phyloP scores from a whole-genome alignment of 2,888 invertebrate species.

The Epicampocera succincta region DNA sequence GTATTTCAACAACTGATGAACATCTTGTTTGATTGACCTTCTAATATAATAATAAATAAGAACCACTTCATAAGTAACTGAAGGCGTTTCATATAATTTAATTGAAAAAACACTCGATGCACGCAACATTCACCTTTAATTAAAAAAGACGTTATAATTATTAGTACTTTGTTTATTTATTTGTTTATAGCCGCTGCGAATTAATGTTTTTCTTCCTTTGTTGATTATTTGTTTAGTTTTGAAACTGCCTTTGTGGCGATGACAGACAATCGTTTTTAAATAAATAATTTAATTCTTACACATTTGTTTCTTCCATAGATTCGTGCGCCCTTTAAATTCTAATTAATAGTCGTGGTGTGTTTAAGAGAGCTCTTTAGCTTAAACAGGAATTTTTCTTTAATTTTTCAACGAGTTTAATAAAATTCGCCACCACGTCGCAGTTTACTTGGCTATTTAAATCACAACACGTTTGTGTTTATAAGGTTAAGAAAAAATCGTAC shows the following conservation, averaged over 20 bases:
- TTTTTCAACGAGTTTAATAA: constrained; percentile 72
- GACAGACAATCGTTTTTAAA: constrained; percentile 5
- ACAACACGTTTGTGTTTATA: constrained; percentile 79
- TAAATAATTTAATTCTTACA: constrained; percentile 15
- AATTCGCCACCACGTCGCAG: constrained; percentile 80
- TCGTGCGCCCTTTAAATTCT: constrained; percentile 18
- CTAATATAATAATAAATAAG: neutral
- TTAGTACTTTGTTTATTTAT: constrained; percentile 46
- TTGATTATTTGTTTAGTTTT: constrained; percentile 35
- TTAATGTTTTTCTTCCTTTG: constrained; percentile 14
- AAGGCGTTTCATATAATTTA: constrained; percentile 36
- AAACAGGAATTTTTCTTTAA: constrained; percentile 57
- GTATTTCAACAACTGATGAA: too few species aligned
- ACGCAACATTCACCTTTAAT: constrained; percentile 61
- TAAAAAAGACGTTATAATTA: constrained; percentile 62
- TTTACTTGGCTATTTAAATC: constrained; percentile 75
- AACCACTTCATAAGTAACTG: constrained; percentile 13
- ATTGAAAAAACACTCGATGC: constrained; percentile 25
- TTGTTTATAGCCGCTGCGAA: constrained; percentile 29
- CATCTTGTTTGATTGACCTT: too few species aligned
- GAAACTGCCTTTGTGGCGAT: constrained; percentile 17
- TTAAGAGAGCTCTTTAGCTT: constrained; percentile 32
- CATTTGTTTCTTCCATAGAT: constrained; percentile 13
- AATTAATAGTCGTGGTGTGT: constrained; percentile 6
- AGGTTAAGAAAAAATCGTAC: constrained; percentile 79